Evolutionary conservation across 2,113 vertebrate species (phyloP), one percentile per base, ranked within the genome.

Genomic region (Motacilla tschutschensis): DNA sequence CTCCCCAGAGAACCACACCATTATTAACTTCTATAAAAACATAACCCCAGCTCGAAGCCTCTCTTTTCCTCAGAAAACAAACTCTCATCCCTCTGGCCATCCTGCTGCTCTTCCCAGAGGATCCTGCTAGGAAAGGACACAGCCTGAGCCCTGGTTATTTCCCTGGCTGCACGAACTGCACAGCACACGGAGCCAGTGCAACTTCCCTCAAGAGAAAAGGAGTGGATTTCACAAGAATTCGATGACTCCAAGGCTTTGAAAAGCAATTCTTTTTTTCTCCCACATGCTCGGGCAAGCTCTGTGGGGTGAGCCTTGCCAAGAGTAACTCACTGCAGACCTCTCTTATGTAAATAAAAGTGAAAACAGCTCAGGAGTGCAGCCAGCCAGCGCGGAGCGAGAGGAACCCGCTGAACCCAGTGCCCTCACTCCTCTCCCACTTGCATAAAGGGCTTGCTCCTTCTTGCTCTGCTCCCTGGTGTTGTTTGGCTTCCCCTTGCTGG

Each of bases 281-380:
- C 84, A 67, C 94, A 94, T 55, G 95, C 84, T 87, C 5, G 10
- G 94, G 76, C 95, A 94, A 14, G 94, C 91, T 76, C 40, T 58
- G 64, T 11, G 75, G 40, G 48, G 17, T 12, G 48, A 83, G 65
- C 41, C 2, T 21, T 93, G 91, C 92, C 85, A 48, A 65, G 94
- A 87, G 87, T 22, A 74, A 57, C 79, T 58, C 33, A 25, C 73
- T 70, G 77, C 48, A 70, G 88, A 11, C 51, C 67, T 91, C 69
- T 69, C 72, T 85, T 79, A 31, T 86, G 69, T 76, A 93, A 95
- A 92, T 91, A 86, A 92, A 93, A 95, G 92, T 89, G 95, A 94
- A 93, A 87, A 88, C 87, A 47, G 44, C 22, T 13, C 80, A 51
- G 50, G 55, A 55, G 62, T 31, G 63, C 81, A 78, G 79, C n/a